Conservation (phyloP, 2,888 invertebrate species). For the Cephus sareptanus region DNA sequence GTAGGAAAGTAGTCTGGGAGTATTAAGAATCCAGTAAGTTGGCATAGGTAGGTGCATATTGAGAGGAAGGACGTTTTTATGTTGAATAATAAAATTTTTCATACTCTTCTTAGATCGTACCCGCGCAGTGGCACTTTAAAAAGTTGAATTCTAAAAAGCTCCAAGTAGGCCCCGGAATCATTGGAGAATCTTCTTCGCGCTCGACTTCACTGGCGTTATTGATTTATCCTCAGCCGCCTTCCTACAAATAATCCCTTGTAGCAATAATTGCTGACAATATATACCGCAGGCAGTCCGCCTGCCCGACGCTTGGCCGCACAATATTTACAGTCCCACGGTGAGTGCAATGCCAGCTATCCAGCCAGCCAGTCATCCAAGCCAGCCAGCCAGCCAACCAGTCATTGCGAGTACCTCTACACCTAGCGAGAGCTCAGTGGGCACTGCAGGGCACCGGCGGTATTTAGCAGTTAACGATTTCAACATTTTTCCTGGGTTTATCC, state of each 20-base stretch:
- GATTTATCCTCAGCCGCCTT: constrained; percentile 36
- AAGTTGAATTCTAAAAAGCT: too few species aligned
- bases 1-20: too few species aligned
- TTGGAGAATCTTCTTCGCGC: background rate
- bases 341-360: constrained; percentile 1
- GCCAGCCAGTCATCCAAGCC: too few species aligned
- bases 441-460: constrained; percentile 27
- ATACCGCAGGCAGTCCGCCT: constrained; percentile 28
- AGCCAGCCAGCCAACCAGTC: background rate
- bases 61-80: too few species aligned
- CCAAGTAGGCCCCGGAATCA: background rate
- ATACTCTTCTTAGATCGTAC: too few species aligned
- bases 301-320: constrained; percentile 13
- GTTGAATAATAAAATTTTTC: too few species aligned
- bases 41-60: too few species aligned
- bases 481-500: constrained; percentile 42
- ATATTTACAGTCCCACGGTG: constrained; percentile 34
- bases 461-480: constrained; percentile 42
- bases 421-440: constrained; percentile 2
- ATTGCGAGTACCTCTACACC: background rate
- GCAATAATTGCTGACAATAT: constrained; percentile 47
- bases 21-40: too few species aligned
- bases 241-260: constrained; percentile 45
- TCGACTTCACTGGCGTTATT: constrained; percentile 27
- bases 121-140: too few species aligned